These are phyloP conservation scores for Erynnis tages DNA, from an alignment of 2,888 invertebrate genomes.

Conservation along the genomic window DNA sequence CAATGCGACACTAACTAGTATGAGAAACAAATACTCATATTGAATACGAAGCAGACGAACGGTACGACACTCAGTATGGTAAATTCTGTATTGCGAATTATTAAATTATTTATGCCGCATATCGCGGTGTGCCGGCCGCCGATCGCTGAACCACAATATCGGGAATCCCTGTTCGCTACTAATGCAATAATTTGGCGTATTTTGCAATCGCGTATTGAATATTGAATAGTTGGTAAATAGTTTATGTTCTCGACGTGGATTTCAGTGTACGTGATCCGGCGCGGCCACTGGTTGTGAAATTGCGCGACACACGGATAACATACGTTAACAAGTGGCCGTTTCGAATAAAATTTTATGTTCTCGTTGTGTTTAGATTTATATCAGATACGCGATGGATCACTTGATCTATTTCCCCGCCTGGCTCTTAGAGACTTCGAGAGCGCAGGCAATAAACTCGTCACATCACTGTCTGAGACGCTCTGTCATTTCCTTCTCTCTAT, in stretches of 20 bases:
- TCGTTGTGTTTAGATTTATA: slow-evolving; percentile 66
- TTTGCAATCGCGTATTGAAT: slow-evolving; percentile 81
- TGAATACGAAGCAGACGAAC: slow-evolving; percentile 78
- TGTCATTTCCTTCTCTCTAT: background rate
- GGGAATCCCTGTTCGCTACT: slow-evolving; percentile 80
- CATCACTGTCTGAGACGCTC: slow-evolving; percentile 13
- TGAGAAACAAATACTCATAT: slow-evolving; percentile 81
- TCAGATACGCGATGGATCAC: slow-evolving; percentile 55
- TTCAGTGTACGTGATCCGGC: slow-evolving; percentile 75
- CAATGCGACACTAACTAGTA: slow-evolving; percentile 76
- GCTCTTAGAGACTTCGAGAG: slow-evolving; percentile 14
- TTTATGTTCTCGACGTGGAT: slow-evolving; percentile 78
- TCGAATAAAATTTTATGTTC: slow-evolving; percentile 67
- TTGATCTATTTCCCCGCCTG: slow-evolving; percentile 35
- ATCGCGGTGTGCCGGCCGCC: slow-evolving; percentile 68
- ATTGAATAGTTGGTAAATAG: slow-evolving; percentile 80
- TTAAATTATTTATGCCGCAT: slow-evolving; percentile 82
- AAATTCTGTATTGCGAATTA: slow-evolving; percentile 81
- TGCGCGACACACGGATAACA: slow-evolving; percentile 67
- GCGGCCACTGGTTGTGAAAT: slow-evolving; percentile 69
- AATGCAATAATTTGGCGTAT: slow-evolving; percentile 82
- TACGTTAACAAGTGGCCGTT: slow-evolving; percentile 72
- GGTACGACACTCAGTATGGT: slow-evolving; percentile 78
- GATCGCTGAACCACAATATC: slow-evolving; percentile 80
- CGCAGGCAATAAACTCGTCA: slow-evolving; percentile 18